Evolutionary conservation across 2,113 vertebrate species (phyloP).

Genomic region (Chionis minor): DNA sequence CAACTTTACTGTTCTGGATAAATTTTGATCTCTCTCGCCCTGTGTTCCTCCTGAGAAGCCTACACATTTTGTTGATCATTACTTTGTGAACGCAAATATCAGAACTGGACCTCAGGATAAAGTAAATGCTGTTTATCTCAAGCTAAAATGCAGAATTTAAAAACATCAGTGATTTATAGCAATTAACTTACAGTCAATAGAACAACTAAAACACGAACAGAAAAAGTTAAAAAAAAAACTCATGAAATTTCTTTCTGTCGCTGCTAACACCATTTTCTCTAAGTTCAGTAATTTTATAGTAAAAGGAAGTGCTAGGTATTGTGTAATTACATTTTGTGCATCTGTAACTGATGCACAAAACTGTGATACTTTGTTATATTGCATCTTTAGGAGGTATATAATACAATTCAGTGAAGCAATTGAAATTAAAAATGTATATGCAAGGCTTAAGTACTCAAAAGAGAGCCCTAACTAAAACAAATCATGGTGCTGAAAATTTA

Average conservation of each 20-base stretch:
- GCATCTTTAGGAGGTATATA: constrained; percentile 1
- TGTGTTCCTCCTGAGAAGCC: background rate
- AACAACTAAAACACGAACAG: background rate
- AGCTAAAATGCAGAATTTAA: background rate
- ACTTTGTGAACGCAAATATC: background rate
- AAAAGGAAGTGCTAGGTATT: background rate
- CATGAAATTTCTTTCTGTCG: background rate
- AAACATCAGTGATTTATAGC: background rate
- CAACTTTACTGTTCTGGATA: background rate
- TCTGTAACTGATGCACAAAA: background rate
- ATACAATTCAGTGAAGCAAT: constrained; percentile 9
- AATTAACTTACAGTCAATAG: background rate
- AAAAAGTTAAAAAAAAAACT: background rate
- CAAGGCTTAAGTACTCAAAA: constrained; percentile 57
- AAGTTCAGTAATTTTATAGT: background rate
- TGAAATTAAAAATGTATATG: constrained; percentile 69
- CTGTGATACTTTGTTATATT: background rate
- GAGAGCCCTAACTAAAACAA: constrained; percentile 60
- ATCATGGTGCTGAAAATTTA: constrained; percentile 62
- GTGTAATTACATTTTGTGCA: constrained; percentile 14
- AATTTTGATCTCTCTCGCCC: background rate
- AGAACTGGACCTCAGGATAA: background rate
- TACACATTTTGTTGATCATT: background rate
- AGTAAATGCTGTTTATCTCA: background rate
- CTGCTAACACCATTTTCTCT: background rate